Percentiles rank a stretch among this genome's conserved stretches.
Conservation (phyloP, 2,888 invertebrate species). For the Acronicta leporina region DNA sequence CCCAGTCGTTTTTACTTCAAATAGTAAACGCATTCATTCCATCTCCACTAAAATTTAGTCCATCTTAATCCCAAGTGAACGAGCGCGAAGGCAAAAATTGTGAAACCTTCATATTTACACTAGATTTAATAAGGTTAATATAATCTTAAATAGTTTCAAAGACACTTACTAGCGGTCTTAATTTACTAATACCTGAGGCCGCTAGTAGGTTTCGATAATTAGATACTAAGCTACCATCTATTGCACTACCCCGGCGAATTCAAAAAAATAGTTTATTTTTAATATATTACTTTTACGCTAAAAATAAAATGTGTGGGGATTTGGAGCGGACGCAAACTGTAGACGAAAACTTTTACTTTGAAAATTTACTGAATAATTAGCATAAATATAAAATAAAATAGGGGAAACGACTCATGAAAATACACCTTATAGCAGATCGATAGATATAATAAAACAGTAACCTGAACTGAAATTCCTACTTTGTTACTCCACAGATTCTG, state of each 20-base stretch:
- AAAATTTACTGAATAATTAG: neutral
- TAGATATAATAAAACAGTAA: conserved; percentile 25
- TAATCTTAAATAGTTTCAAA: conserved; percentile 60
- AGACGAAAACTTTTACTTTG: conserved; percentile 3
- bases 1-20: conserved; percentile 9
- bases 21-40: conserved; percentile 42
- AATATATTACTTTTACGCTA: conserved; percentile 71
- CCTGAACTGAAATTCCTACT: conserved; percentile 14
- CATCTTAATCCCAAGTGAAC: conserved; percentile 56
- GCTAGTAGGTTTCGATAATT: conserved; percentile 35
- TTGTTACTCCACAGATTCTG: conserved; percentile 7
- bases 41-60: conserved; percentile 43
- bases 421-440: conserved; percentile 3
- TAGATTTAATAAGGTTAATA: conserved; percentile 73
- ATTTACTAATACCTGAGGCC: conserved; percentile 13
- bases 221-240: conserved; percentile 80
- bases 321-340: conserved; percentile 27
- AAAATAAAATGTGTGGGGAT: conserved; percentile 61
- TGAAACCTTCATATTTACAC: conserved; percentile 69
- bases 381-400: neutral
- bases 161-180: conserved; percentile 36
- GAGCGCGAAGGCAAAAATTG: conserved; percentile 66
- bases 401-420: conserved; percentile 13
- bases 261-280: conserved; percentile 76
- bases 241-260: conserved; percentile 88